phyloP scores from a whole-genome alignment of 2,888 invertebrate species.

The Zelleria hepariella region DNA sequence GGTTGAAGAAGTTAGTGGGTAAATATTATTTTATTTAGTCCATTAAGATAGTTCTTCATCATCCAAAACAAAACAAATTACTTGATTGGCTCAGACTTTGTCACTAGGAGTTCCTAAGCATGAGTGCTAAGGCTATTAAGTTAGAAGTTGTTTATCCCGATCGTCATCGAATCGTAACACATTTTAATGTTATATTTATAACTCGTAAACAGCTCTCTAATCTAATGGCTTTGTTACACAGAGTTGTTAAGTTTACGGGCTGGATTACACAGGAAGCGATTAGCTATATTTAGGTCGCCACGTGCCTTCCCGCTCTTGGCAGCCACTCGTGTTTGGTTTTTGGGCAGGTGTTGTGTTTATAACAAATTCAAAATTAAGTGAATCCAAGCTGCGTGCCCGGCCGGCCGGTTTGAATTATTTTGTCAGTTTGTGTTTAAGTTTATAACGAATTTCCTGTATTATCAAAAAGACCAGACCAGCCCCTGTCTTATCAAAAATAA shows the following conservation, averaged over 20 bases:
- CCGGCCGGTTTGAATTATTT: too few relatives aligned
- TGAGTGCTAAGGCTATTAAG: background rate
- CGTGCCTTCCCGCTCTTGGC: constrained; percentile 20
- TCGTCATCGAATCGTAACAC: background rate
- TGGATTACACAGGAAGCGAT: constrained; percentile 45
- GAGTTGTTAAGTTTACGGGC: constrained; percentile 20
- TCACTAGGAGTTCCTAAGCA: too few relatives aligned
- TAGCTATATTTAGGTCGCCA: constrained; percentile 49
- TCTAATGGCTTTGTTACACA: constrained; percentile 23
- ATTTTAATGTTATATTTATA: constrained; percentile 12
- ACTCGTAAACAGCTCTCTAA: constrained; percentile 19
- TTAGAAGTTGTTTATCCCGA: background rate
- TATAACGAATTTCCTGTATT: too few relatives aligned
- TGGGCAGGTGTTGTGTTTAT: background rate
- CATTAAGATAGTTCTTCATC: too few relatives aligned
- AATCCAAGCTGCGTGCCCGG: too few relatives aligned
- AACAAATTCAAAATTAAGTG: background rate
- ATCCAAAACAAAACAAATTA: too few relatives aligned
- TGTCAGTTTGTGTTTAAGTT: too few relatives aligned
- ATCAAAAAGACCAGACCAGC: too few relatives aligned
- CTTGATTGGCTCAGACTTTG: too few relatives aligned
- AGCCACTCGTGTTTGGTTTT: background rate
- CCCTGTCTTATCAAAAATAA: too few relatives aligned
- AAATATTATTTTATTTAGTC: too few relatives aligned
- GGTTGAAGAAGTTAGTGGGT: too few relatives aligned